phyloP scores from a whole-genome alignment of 2,797 vertebrate genomes.

The Jordanella pulchra region DNA sequence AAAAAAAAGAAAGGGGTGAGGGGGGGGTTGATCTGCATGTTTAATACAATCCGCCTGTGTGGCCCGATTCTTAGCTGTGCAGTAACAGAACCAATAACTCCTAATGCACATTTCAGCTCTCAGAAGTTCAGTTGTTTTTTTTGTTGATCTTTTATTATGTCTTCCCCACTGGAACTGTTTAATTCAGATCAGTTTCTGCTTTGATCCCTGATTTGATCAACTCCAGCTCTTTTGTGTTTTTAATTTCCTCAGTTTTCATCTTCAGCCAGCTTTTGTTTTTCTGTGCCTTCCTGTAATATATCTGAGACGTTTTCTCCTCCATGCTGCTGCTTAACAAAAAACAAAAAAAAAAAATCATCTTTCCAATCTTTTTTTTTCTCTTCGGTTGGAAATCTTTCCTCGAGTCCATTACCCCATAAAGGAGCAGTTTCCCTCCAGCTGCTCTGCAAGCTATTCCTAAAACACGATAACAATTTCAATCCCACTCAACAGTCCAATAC shows the following conservation, averaged over 20 bases:
- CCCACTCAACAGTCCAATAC: no score
- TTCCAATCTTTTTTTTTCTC: slow-evolving; percentile 47
- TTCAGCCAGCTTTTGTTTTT: slow-evolving; percentile 81
- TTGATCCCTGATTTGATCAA: slow-evolving; percentile 83
- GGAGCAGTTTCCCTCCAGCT: slow-evolving; percentile 6
- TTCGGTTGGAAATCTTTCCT: slow-evolving; percentile 42
- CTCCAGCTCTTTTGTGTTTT: slow-evolving; percentile 82
- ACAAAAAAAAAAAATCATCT: slow-evolving; percentile 33
- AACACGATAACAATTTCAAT: background rate
- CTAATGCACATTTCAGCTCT: slow-evolving; percentile 37
- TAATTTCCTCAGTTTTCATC: slow-evolving; percentile 83
- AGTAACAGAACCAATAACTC: slow-evolving; percentile 4
- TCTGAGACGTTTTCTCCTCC: slow-evolving; percentile 70
- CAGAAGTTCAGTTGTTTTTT: slow-evolving; percentile 59
- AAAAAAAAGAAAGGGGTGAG: background rate
- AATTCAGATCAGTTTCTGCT: slow-evolving; percentile 75
- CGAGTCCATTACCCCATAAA: background rate
- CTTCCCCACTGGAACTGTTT: slow-evolving; percentile 71
- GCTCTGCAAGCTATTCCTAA: slow-evolving; percentile 24
- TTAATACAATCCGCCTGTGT: slow-evolving; percentile 23
- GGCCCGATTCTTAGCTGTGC: background rate
- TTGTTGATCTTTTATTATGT: slow-evolving; percentile 60
- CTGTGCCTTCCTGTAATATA: slow-evolving; percentile 73
- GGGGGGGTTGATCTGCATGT: slow-evolving; percentile 15
- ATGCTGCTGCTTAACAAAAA: slow-evolving; percentile 55